Evolutionary conservation across 1,140 invertebrate genomes (phyloP).

Genomic region (Drosophila azteca): DNA sequence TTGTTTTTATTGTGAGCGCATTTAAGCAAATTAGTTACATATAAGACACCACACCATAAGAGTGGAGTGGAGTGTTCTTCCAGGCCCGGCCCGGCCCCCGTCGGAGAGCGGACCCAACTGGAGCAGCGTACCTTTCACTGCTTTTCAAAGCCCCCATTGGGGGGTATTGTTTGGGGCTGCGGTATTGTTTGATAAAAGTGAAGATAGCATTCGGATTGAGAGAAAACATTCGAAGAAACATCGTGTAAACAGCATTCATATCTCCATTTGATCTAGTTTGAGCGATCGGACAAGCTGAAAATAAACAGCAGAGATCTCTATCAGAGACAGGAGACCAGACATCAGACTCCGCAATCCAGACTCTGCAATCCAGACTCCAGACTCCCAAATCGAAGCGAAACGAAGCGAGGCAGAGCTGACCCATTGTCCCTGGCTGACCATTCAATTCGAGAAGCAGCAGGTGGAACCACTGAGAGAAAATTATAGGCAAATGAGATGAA

Average conservation of each 20-base stretch:
- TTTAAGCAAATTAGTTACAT: constrained; percentile 71
- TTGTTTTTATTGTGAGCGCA: constrained; percentile 35
- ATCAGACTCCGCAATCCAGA: neutral
- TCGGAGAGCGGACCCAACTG: constrained; percentile 5
- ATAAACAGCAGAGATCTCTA: constrained; percentile 56
- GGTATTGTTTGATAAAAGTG: constrained; percentile 59
- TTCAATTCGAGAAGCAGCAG: constrained; percentile 46
- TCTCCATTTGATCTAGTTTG: constrained; percentile 59
- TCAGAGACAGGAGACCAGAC: constrained; percentile 34
- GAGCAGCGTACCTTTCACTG: constrained; percentile 57
- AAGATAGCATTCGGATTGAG: constrained; percentile 59
- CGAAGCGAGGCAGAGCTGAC: constrained; percentile 15
- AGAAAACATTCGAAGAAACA: constrained; percentile 59
- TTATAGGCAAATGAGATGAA: too few relatives aligned
- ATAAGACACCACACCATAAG: constrained; percentile 12
- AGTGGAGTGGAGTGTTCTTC: constrained; percentile 13
- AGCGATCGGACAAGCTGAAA: constrained; percentile 41
- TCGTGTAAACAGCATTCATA: constrained; percentile 61
- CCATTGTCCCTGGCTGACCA: constrained; percentile 42
- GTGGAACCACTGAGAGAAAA: constrained; percentile 24
- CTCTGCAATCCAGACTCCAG: too few relatives aligned
- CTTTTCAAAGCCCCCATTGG: constrained; percentile 38
- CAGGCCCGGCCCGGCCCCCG: neutral
- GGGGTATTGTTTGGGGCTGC: constrained; percentile 11
- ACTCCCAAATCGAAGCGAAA: too few relatives aligned